phyloP scores from a whole-genome alignment of 2,113 vertebrate species.

The Corythornis vintsioides region DNA sequence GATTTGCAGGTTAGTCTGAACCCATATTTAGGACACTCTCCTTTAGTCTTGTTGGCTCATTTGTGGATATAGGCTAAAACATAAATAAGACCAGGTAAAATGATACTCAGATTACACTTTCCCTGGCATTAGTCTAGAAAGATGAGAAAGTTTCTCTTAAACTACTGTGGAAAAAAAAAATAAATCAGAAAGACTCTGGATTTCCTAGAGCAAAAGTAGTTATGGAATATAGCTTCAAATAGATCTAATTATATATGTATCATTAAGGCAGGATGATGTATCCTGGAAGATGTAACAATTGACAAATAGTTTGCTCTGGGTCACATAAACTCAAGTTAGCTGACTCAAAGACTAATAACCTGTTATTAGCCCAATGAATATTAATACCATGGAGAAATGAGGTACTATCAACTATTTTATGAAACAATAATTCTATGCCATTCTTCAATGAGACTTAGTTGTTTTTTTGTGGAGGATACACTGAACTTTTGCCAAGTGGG shows the following conservation, averaged over 20 bases:
- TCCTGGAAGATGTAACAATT: not conserved
- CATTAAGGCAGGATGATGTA: not conserved
- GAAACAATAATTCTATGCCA: not conserved
- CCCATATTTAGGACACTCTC: not conserved
- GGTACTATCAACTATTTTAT: not conserved
- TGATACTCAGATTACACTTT: slow-evolving; percentile 1
- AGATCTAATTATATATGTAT: not conserved
- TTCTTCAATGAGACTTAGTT: not conserved
- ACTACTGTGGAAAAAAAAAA: not conserved
- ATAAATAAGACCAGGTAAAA: slow-evolving; percentile 16
- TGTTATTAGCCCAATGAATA: not conserved
- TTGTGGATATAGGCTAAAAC: slow-evolving; percentile 1
- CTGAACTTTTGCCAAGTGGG: not conserved
- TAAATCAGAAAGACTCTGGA: not conserved
- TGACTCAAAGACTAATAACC: not conserved
- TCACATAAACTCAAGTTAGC: not conserved
- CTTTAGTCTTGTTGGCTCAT: not conserved
- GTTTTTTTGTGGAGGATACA: not conserved
- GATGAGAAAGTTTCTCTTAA: slow-evolving; percentile 14
- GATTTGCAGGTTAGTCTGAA: not conserved
- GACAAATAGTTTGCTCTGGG: not conserved
- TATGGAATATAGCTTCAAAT: not conserved
- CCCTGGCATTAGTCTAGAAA: not conserved
- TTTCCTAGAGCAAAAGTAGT: not conserved
- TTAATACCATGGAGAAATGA: not conserved